Evolutionary conservation across 2,797 vertebrate species (phyloP).

Genomic region (Microchirus variegatus): DNA sequence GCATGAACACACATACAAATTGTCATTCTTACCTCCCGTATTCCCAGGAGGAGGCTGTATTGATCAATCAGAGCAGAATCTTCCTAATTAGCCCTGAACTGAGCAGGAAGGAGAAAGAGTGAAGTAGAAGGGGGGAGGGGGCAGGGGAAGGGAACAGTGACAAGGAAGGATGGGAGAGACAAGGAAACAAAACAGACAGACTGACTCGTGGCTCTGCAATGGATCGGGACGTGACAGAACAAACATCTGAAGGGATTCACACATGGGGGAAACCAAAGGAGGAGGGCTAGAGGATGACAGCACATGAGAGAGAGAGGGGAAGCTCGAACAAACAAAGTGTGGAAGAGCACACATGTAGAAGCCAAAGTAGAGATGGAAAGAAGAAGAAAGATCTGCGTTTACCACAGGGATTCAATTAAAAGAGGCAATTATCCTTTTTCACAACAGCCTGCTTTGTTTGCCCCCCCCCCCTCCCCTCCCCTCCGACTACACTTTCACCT

Average conservation of each 20-base stretch:
- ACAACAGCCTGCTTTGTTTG: constrained; percentile 27
- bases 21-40: constrained; percentile 36
- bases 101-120: constrained; percentile 26
- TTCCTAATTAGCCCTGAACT: constrained; percentile 76
- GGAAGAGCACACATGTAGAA: background rate
- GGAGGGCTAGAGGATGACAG: constrained; percentile 18
- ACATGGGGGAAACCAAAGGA: constrained; percentile 9
- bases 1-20: constrained; percentile 37
- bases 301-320: constrained; percentile 16
- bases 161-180: constrained; percentile 4
- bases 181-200: constrained; percentile 23
- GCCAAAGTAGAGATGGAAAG: background rate
- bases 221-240: constrained; percentile 30
- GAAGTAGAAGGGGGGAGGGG: background rate
- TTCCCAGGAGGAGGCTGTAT: constrained; percentile 49
- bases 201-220: constrained; percentile 50
- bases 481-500: constrained; percentile 6
- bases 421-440: constrained; percentile 74
- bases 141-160: constrained; percentile 4
- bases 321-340: background rate
- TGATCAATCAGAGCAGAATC: constrained; percentile 80
- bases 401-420: constrained; percentile 79
- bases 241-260: constrained; percentile 24
- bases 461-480: constrained; percentile 43
- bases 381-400: background rate